Evolutionary conservation across 2,113 vertebrate species (phyloP).

Genomic region (Oostethus manadensis): DNA sequence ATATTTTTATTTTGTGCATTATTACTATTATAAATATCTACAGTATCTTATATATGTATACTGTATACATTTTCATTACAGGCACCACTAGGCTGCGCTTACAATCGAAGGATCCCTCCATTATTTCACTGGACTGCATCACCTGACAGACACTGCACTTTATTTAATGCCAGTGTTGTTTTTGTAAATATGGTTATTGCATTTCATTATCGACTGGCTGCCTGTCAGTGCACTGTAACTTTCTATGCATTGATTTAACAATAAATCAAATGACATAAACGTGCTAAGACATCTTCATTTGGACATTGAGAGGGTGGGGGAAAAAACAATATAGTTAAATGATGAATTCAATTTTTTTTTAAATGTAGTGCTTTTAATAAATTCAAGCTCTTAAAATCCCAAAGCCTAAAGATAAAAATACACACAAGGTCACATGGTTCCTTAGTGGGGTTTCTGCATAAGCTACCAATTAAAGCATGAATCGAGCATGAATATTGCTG

Average conservation of each 20-base stretch:
- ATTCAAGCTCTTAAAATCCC: neutral
- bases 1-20: no score
- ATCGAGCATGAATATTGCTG: neutral
- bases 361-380: neutral
- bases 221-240: conserved; percentile 9
- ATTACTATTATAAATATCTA: no score
- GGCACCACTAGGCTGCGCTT: conserved; percentile 5
- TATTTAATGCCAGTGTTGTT: conserved; percentile 14
- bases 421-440: neutral
- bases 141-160: conserved; percentile 24
- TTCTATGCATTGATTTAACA: conserved; percentile 3
- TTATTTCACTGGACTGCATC: conserved; percentile 35
- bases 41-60: no score
- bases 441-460: neutral
- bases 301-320: neutral
- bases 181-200: conserved; percentile 10
- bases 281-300: neutral
- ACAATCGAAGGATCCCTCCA: conserved; percentile 35
- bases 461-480: neutral
- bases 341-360: neutral
- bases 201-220: conserved; percentile 4
- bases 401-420: neutral
- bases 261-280: conserved; percentile 7
- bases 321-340: neutral
- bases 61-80: conserved; percentile 13